Conservation (phyloP, 2,888 invertebrate species). For the Iphiclides podalirius region DNA sequence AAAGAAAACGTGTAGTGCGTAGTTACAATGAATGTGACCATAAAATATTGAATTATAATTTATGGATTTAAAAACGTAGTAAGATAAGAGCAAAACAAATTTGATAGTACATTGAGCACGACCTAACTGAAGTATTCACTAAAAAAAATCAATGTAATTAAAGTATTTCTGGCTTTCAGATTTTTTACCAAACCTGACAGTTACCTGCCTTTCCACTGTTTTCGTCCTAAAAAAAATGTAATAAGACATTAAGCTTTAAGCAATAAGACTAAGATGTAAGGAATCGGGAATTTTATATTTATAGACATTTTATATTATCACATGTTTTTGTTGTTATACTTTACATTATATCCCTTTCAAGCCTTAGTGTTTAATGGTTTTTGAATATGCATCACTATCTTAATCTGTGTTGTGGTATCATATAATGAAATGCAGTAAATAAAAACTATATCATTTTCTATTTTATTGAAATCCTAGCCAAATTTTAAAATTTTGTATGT, state of each 20-base stretch:
- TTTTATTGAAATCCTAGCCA: constrained; percentile 2
- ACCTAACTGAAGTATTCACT: too few species aligned
- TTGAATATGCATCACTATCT: constrained; percentile 12
- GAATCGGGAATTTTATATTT: constrained; percentile 44
- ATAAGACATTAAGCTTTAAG: constrained; percentile 54
- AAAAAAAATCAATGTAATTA: constrained; percentile 34
- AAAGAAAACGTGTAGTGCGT: too few species aligned
- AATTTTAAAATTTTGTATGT: constrained; percentile 7
- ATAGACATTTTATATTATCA: constrained; percentile 47
- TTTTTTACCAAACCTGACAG: neutral
- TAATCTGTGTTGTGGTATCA: constrained; percentile 15
- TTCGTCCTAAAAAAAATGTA: constrained; percentile 3
- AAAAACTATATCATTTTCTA: constrained; percentile 5
- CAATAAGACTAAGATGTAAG: constrained; percentile 48
- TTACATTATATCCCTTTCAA: constrained; percentile 22
- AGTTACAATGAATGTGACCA: too few species aligned
- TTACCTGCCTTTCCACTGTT: constrained; percentile 9
- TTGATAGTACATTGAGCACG: too few species aligned
- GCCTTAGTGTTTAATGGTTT: neutral
- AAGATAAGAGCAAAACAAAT: too few species aligned
- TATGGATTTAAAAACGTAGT: too few species aligned
- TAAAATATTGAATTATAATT: too few species aligned
- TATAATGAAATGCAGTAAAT: constrained; percentile 2
- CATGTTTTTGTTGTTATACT: constrained; percentile 31
- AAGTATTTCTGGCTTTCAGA: constrained; percentile 28